phyloP scores from a whole-genome alignment of 2,113 vertebrate species.

The Xerus inauris region DNA sequence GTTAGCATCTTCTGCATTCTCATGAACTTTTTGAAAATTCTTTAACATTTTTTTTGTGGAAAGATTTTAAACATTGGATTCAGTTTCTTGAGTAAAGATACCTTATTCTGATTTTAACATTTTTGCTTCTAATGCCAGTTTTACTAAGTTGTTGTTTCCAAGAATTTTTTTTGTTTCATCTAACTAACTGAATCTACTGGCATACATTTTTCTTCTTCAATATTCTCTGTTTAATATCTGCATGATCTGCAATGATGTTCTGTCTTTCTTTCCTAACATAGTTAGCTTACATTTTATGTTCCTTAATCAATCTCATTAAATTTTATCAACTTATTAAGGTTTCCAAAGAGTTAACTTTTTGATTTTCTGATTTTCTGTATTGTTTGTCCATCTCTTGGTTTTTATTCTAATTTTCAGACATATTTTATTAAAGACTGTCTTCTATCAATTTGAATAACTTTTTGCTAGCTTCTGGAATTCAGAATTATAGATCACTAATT shows the following conservation, averaged over 20 bases:
- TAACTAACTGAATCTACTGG: not conserved
- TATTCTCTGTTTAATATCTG: not conserved
- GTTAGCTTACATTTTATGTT: not conserved
- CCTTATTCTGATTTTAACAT: not conserved
- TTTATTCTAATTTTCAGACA: not conserved
- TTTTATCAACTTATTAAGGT: constrained; percentile 14
- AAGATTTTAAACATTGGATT: constrained; percentile 33
- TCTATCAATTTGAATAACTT: not conserved
- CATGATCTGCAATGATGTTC: not conserved
- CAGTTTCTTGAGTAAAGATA: not conserved
- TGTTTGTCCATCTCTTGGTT: not conserved
- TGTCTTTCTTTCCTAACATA: not conserved
- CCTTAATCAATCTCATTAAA: not conserved
- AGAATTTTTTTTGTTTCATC: not conserved
- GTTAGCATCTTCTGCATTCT: not conserved
- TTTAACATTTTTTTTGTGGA: constrained; percentile 19
- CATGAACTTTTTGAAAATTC: not conserved
- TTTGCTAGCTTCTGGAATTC: not conserved
- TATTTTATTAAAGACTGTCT: not conserved
- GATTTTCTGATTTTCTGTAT: not conserved
- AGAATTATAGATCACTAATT: not conserved
- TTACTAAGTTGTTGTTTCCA: constrained; percentile 5
- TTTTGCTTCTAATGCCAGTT: not conserved
- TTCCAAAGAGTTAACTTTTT: not conserved
- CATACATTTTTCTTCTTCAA: not conserved